These are phyloP conservation scores for Brachirus orientalis DNA, from an alignment of 2,113 vertebrate genomes.

Conservation along the genomic window DNA sequence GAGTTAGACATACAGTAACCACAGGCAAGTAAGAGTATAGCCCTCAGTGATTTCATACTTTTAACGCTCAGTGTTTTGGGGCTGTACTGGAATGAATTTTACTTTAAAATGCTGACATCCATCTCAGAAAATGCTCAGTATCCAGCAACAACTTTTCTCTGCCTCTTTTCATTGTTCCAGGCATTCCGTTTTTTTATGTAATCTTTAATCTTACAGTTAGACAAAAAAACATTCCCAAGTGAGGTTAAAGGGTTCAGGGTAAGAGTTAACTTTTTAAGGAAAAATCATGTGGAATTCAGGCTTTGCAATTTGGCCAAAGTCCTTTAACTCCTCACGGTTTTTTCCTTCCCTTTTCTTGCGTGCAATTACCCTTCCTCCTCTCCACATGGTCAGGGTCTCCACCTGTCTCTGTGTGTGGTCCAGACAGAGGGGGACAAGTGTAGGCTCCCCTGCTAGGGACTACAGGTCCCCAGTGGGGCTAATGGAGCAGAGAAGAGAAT, in stretches of 20 bases:
- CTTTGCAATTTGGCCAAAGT: slow-evolving; percentile 11
- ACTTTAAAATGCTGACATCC: slow-evolving; percentile 36
- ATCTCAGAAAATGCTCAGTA: slow-evolving; percentile 29
- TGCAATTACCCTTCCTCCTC: slow-evolving; percentile 18
- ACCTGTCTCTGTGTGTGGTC: slow-evolving; percentile 76
- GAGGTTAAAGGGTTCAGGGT: slow-evolving; percentile 19
- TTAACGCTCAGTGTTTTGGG: slow-evolving; percentile 21
- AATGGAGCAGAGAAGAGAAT: slow-evolving; percentile 78
- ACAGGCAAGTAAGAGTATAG: slow-evolving; percentile 41
- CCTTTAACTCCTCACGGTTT: neutral
- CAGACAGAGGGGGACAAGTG: slow-evolving; percentile 59
- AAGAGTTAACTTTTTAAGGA: slow-evolving; percentile 37
- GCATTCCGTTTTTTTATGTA: slow-evolving; percentile 17
- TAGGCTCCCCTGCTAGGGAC: slow-evolving; percentile 70
- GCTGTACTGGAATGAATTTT: slow-evolving; percentile 37
- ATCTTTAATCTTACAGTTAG: slow-evolving; percentile 26
- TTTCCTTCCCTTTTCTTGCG: slow-evolving; percentile 59
- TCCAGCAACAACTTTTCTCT: slow-evolving; percentile 35
- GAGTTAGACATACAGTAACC: slow-evolving; percentile 40
- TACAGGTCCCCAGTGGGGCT: slow-evolving; percentile 72
- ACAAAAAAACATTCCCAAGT: slow-evolving; percentile 9
- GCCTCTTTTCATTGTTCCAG: slow-evolving; percentile 3
- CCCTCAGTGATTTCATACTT: slow-evolving; percentile 47
- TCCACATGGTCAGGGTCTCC: slow-evolving; percentile 63
- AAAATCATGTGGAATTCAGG: slow-evolving; percentile 15